A percentile compares a stretch with the other conserved stretches of the same genome.
Conservation (phyloP, 2,888 invertebrate species). For the Phania funesta region DNA sequence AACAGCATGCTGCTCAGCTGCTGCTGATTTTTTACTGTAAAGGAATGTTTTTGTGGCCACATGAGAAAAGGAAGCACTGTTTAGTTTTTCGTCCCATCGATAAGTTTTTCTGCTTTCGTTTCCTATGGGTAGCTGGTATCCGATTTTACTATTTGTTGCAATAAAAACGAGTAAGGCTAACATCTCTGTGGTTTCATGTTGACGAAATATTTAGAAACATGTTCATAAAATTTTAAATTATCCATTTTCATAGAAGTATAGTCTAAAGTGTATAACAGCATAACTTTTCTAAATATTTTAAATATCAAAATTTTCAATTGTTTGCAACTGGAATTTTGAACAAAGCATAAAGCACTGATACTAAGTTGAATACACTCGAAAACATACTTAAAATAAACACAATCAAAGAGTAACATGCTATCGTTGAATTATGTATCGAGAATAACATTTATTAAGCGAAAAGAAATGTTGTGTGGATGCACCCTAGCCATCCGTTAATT, state of each 20-base stretch:
- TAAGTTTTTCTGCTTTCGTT: not conserved
- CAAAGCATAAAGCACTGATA: too few species aligned
- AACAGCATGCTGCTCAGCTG: not conserved
- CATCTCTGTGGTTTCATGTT: conserved; percentile 30
- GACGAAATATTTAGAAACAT: conserved; percentile 2
- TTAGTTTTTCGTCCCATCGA: not conserved
- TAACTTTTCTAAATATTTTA: too few species aligned
- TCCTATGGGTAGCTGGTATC: not conserved
- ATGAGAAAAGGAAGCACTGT: conserved; percentile 23
- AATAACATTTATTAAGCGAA: too few species aligned
- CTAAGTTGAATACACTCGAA: too few species aligned
- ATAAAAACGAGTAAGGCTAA: conserved; percentile 11
- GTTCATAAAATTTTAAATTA: not conserved
- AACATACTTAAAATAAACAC: too few species aligned
- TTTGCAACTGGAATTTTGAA: too few species aligned
- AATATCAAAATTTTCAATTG: too few species aligned
- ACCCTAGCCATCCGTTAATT: too few species aligned
- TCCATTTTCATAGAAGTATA: not conserved
- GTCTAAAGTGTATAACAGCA: too few species aligned
- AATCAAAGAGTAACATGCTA: too few species aligned
- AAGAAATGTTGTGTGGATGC: too few species aligned
- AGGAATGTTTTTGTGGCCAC: conserved; percentile 35
- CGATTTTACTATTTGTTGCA: not conserved
- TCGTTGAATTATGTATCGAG: too few species aligned
- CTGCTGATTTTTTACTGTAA: conserved; percentile 1